Evolutionary conservation across 2,113 vertebrate species (phyloP), one percentile per base, ranked within the genome.

Genomic region (Calonectris borealis): DNA sequence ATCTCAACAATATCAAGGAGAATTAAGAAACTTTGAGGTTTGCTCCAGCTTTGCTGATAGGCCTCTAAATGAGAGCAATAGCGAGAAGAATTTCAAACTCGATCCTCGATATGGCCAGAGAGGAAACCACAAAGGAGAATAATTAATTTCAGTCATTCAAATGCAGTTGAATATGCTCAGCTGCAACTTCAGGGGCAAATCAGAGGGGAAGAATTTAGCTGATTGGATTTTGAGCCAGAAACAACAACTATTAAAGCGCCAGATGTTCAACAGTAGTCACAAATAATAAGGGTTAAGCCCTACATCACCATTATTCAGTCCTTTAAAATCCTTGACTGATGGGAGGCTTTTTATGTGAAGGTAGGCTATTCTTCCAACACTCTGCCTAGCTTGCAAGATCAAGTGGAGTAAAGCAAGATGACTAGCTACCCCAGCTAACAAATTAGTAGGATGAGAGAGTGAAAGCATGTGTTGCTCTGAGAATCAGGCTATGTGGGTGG

Each of bases 181-280:
- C 92, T 96, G 89, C 86, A 97, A 83, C 54, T 93, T 93, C 70
- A 88, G 62, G 51, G 26, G 93, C 51, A 94, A 95, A 89, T 80
- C 69, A 71, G 61, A 90, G 64, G 85, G 68, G 62, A 89, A 93
- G 84, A 96, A 96, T 94, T 94, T 77, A 86, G 51, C 82, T 95
- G 91, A 96, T 90, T 88, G 60, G 84, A 95, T 94, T 92, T 55
- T 90, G 86, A 93, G 84, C 58, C 70, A 93, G 78, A 85, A 94
- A 90, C 66, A 83, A 90, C 90, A 78, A 51, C 64, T 89, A 73
- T 82, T 93, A 80, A 91, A 96, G 69, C 83, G 64, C 88, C 96
- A 97, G 96, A 95, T 96, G 92, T 96, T 95, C 90, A 94, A 93
- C 38, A 92, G 76, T 60, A 96, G 90, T 73, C 79, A 83, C 58